phyloP scores from a whole-genome alignment of 2,888 invertebrate species.

The Cordilura impudica region DNA sequence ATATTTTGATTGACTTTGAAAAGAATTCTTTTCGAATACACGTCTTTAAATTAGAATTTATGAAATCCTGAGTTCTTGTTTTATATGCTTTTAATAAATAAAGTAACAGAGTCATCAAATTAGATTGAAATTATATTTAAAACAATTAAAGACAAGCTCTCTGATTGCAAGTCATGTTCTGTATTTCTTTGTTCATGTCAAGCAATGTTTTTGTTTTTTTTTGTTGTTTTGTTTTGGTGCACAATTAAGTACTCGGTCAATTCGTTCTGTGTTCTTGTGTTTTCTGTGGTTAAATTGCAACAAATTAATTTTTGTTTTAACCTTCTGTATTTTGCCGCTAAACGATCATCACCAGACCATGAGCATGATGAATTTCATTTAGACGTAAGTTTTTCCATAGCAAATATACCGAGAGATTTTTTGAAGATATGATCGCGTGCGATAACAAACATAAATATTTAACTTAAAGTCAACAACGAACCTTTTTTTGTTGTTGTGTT shows the following conservation, averaged over 20 bases:
- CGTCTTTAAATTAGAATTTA: no score
- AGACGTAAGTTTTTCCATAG: neutral
- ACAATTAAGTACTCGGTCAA: neutral
- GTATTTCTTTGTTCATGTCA: neutral
- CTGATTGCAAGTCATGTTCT: constrained; percentile 32
- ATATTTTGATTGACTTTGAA: no score
- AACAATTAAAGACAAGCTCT: constrained; percentile 12
- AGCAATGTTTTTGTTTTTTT: neutral
- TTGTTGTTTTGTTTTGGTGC: neutral
- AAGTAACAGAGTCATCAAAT: constrained; percentile 41
- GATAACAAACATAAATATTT: constrained; percentile 38
- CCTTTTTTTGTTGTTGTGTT: neutral
- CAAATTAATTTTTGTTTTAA: constrained; percentile 21
- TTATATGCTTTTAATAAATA: neutral
- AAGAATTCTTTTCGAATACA: neutral
- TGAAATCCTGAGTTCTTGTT: neutral
- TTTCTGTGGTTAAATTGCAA: constrained; percentile 29
- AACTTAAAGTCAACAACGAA: constrained; percentile 19
- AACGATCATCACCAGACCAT: constrained; percentile 20
- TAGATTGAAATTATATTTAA: constrained; percentile 32
- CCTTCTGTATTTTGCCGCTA: constrained; percentile 23
- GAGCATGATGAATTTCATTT: constrained; percentile 29
- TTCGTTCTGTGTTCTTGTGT: neutral
- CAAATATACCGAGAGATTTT: constrained; percentile 1
- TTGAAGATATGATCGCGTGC: constrained; percentile 31